Evolutionary conservation across 2,888 invertebrate genomes (phyloP).

Genomic region (Hydriomena furcata): DNA sequence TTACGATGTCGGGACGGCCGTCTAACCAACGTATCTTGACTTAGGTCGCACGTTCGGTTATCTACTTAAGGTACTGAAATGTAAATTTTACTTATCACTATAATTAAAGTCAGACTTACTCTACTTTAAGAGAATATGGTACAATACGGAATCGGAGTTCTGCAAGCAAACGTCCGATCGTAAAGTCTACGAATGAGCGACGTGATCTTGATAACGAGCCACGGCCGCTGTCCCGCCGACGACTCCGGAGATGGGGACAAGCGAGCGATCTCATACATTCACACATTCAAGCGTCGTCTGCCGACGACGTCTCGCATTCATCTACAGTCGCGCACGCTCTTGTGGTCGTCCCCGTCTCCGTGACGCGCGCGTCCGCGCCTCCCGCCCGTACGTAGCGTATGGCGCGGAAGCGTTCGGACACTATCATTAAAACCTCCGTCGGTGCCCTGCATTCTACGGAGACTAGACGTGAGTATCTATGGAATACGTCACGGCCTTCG

Average conservation of each 20-base stretch:
- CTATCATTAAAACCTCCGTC: slow-evolving; percentile 76
- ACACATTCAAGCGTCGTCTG: slow-evolving; percentile 44
- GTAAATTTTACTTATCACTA: slow-evolving; percentile 78
- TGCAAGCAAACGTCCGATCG: slow-evolving; percentile 65
- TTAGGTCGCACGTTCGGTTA: slow-evolving; percentile 82
- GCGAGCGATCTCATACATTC: slow-evolving; percentile 64
- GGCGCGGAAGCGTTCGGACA: slow-evolving; percentile 66
- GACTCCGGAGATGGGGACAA: slow-evolving; percentile 79
- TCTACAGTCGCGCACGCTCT: slow-evolving; percentile 73
- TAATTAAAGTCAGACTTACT: slow-evolving; percentile 74
- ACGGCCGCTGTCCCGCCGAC: slow-evolving; percentile 75
- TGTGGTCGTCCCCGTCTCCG: slow-evolving; percentile 79
- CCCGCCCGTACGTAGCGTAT: slow-evolving; percentile 56
- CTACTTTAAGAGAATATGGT: slow-evolving; percentile 79
- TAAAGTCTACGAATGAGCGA: slow-evolving; percentile 81
- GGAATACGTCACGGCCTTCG: slow-evolving; percentile 49
- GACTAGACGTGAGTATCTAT: slow-evolving; percentile 48
- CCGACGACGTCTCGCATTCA: slow-evolving; percentile 60
- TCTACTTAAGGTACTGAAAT: slow-evolving; percentile 82
- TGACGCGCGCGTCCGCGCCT: slow-evolving; percentile 60
- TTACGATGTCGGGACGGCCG: slow-evolving; percentile 83
- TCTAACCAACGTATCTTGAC: slow-evolving; percentile 81
- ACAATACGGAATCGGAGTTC: slow-evolving; percentile 75
- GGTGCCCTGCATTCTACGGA: slow-evolving; percentile 63
- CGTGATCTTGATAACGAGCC: slow-evolving; percentile 78